These are phyloP conservation scores for Penaeus japonicus DNA, from an alignment of 1,140 invertebrate genomes.

Conservation along the genomic window DNA sequence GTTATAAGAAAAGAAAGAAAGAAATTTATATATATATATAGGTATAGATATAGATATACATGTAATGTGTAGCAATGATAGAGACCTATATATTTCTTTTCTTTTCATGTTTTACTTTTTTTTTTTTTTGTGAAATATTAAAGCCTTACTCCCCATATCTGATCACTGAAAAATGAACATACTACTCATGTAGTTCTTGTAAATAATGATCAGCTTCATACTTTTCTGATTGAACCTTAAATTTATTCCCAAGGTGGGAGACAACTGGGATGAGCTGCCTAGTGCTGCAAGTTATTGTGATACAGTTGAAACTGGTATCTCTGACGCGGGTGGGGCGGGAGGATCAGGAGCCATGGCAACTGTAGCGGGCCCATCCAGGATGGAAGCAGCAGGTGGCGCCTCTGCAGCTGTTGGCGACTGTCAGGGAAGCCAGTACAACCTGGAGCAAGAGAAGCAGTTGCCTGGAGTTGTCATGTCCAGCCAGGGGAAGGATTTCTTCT, in stretches of 20 bases:
- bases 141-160: no score
- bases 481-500: slow-evolving; percentile 67
- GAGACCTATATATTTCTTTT: no score
- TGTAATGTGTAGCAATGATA: no score
- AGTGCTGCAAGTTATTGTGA: slow-evolving; percentile 55
- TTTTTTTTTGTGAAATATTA: no score
- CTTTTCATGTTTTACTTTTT: no score
- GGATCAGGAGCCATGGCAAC: slow-evolving; percentile 2
- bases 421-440: slow-evolving; percentile 47
- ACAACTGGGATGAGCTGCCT: slow-evolving; percentile 60
- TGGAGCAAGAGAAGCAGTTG: slow-evolving; percentile 66
- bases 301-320: neutral
- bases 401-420: slow-evolving; percentile 43
- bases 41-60: no score
- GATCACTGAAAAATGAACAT: no score
- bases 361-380: slow-evolving; percentile 10
- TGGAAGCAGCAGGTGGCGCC: slow-evolving; percentile 17
- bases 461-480: slow-evolving; percentile 69
- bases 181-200: neutral
- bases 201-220: no score
- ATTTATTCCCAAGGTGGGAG: slow-evolving; percentile 18
- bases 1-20: no score
- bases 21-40: no score
- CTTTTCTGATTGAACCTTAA: no score
- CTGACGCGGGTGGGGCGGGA: slow-evolving; percentile 1